Percentiles rank a stretch among this genome's conserved stretches.
phyloP scores from a whole-genome alignment of 2,113 vertebrate genomes.

The Melanerpes aurifrons region DNA sequence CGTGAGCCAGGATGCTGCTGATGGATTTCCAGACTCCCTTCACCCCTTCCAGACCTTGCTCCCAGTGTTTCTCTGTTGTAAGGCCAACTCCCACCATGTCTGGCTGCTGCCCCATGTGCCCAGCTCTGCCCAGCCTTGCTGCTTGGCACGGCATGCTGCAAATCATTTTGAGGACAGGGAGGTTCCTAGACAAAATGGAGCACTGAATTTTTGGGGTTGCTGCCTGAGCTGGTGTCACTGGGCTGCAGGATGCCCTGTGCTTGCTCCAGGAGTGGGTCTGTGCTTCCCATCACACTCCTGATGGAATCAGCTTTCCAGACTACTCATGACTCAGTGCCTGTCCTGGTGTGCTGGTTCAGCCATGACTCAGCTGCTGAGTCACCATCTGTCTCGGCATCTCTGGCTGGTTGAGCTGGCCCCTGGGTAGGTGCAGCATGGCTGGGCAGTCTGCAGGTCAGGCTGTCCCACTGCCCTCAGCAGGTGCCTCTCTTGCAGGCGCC shows the following conservation, averaged over 20 bases:
- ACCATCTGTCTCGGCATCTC: background rate
- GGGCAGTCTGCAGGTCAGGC: fast-evolving
- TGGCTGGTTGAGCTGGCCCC: background rate
- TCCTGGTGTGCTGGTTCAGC: conserved; percentile 36
- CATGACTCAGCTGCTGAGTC: conserved; percentile 66
- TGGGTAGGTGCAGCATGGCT: background rate
- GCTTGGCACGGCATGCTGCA: fast-evolving
- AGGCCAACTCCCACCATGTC: background rate
- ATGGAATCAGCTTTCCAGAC: background rate
- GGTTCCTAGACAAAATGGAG: conserved; percentile 37
- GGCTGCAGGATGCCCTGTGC: background rate
- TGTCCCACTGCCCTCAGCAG: background rate
- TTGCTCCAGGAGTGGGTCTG: fast-evolving
- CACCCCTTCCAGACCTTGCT: background rate
- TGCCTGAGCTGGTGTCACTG: background rate
- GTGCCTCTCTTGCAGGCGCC: background rate
- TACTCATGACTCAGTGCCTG: conserved; percentile 9
- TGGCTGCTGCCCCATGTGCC: background rate
- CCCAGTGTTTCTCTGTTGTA: fast-evolving
- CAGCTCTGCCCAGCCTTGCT: background rate
- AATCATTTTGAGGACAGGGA: background rate
- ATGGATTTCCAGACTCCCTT: background rate
- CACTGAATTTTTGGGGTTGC: background rate
- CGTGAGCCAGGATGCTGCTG: background rate
- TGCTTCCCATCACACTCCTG: background rate